phyloP scores from a whole-genome alignment of 2,113 vertebrate genomes.

The Malurus melanocephalus region DNA sequence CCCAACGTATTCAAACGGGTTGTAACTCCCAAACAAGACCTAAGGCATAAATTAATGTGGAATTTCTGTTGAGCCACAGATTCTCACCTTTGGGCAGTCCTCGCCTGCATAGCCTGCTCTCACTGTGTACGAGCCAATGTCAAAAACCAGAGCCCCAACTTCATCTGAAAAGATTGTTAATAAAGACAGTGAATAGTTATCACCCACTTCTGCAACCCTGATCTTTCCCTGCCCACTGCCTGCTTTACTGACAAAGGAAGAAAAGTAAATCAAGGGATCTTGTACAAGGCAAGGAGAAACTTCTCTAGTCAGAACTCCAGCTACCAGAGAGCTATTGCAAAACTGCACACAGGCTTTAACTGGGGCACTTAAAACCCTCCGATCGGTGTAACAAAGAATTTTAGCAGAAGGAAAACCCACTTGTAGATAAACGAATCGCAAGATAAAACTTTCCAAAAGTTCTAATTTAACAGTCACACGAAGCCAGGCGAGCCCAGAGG shows the following conservation, averaged over 20 bases:
- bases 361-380: neutral
- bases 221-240: neutral
- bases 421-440: neutral
- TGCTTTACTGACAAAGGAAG: neutral
- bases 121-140: constrained; percentile 96
- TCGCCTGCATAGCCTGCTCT: constrained; percentile 97
- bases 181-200: neutral
- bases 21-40: rapidly evolving
- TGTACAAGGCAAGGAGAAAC: neutral
- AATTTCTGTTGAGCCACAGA: neutral
- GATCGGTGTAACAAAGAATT: neutral
- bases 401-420: rapidly evolving
- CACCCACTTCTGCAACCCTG: neutral
- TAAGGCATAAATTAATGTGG: neutral
- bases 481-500: neutral
- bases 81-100: constrained; percentile 94
- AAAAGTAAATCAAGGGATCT: neutral
- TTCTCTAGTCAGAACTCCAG: neutral
- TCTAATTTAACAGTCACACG: neutral
- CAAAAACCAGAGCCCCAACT: constrained; percentile 96
- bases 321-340: neutral
- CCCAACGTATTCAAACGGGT: rapidly evolving
- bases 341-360: neutral
- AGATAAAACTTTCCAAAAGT: neutral
- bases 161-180: constrained; percentile 82